These are phyloP conservation scores for Drosophila grimshawi DNA, from an alignment of 1,140 invertebrate genomes.

Conservation along the genomic window DNA sequence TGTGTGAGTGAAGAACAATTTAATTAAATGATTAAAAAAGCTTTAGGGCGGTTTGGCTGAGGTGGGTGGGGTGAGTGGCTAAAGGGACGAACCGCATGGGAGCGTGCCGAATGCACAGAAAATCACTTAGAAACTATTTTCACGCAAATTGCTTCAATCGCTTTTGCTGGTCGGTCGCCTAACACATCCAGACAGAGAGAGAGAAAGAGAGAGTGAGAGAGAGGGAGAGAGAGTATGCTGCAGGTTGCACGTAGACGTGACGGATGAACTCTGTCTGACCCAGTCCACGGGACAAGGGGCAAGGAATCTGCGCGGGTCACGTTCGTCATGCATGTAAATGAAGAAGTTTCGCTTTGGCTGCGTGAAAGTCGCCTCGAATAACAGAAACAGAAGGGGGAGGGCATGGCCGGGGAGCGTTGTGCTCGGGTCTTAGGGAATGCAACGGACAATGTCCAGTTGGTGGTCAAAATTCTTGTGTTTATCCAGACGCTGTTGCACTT, in stretches of 20 bases:
- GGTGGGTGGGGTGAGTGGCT: neutral
- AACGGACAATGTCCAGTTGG: conserved; percentile 18
- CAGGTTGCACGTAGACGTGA: conserved; percentile 64
- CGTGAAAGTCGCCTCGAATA: conserved; percentile 8
- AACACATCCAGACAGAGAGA: neutral
- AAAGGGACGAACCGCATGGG: neutral
- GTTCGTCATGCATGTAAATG: conserved; percentile 76
- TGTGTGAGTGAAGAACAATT: conserved; percentile 20
- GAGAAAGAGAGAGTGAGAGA: neutral
- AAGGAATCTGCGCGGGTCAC: conserved; percentile 51
- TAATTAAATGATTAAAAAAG: conserved; percentile 58
- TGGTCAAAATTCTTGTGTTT: conserved; percentile 15
- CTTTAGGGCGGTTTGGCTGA: neutral
- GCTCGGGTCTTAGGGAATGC: neutral
- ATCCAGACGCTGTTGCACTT: neutral
- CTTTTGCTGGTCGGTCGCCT: neutral
- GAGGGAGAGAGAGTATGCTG: neutral
- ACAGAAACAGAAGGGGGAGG: conserved; percentile 1
- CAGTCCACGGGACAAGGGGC: conserved; percentile 1
- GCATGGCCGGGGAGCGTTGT: neutral
- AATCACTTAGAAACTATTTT: conserved; percentile 75
- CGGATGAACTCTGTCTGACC: conserved; percentile 61
- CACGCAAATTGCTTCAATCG: conserved; percentile 57
- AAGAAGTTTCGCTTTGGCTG: conserved; percentile 54
- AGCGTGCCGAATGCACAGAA: conserved; percentile 26